Percentiles rank a stretch among this genome's conserved stretches.
These are phyloP conservation scores for Corythucha ciliata DNA, from an alignment of 2,888 invertebrate genomes.

Conservation along the genomic window DNA sequence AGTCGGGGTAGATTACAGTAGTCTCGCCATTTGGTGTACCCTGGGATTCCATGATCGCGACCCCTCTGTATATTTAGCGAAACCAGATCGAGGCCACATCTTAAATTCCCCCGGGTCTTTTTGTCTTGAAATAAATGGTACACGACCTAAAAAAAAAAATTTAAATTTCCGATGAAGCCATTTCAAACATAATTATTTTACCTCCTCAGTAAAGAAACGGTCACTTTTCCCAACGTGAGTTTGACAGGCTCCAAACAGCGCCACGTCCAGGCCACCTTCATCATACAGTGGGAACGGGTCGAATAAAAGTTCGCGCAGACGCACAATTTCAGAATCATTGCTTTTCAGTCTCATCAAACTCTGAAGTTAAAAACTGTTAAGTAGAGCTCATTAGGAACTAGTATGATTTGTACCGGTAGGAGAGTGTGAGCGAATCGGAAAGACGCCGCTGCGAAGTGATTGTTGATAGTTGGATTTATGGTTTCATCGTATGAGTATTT, in stretches of 20 bases:
- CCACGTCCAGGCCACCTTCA: slow-evolving; percentile 51
- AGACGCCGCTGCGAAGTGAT: slow-evolving; percentile 73
- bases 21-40: slow-evolving; percentile 66
- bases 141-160: slow-evolving; percentile 48
- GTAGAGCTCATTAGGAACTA: slow-evolving; percentile 18
- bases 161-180: background rate
- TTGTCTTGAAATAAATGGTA: slow-evolving; percentile 50
- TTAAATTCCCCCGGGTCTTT: slow-evolving; percentile 39
- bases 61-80: slow-evolving; percentile 83
- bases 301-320: slow-evolving; percentile 69
- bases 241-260: slow-evolving; percentile 56
- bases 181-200: slow-evolving; percentile 36
- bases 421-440: slow-evolving; percentile 86
- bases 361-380: slow-evolving; percentile 41
- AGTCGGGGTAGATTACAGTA: slow-evolving; percentile 61
- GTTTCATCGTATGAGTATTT: slow-evolving; percentile 49
- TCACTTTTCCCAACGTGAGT: slow-evolving; percentile 55
- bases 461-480: slow-evolving; percentile 68
- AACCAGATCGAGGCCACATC: slow-evolving; percentile 71
- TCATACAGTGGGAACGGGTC: slow-evolving; percentile 65
- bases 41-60: slow-evolving; percentile 74
- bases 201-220: slow-evolving; percentile 54
- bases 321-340: slow-evolving; percentile 49
- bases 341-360: slow-evolving; percentile 59
- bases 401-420: slow-evolving; percentile 49